Evolutionary conservation across 2,113 vertebrate genomes (phyloP), one percentile per base, ranked within the genome.

Genomic region (Ageneiosus marmoratus): DNA sequence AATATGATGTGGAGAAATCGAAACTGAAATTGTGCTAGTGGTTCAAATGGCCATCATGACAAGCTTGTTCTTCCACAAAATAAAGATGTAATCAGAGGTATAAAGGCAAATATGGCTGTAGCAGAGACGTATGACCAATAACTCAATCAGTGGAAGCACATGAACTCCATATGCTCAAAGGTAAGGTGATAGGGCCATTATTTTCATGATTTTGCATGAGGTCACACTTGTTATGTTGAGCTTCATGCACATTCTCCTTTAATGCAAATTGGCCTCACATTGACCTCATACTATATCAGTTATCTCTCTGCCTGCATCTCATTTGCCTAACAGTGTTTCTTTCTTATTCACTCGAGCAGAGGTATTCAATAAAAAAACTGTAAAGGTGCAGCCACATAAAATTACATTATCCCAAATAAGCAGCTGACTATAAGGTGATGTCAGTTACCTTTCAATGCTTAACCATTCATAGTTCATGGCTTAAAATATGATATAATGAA

Each of bases 191-290:
- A 27, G 27, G 20, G 24, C 12, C 29, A 56, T 79, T 16, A 88
- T 77, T 84, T 85, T 58, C 85, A 86, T 90, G 80, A 86, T 83
- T 86, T 89, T 79, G 81, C 87, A 86, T 87, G 79, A 75, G 83
- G 37, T 44, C 67, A 65, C 73, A 70, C 73, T 79, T 80, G 80
- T 75, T 44, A 69, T 79, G 85, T 73, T 72, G 34, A 84, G 80
- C 81, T 81, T 83, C 76, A 77, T 41, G 46, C 27, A 85, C 86
- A 84, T 85, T 48, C 48, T 75, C 32, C 37, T 62, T 77, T 27
- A 72, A 88, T 88, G 87, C 89, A 90, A 89, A 91, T 89, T 51
- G 74, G 20, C 72, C 29, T 76, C 69, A 76, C 15, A 72, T 29
- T 37, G 83, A 41, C 37, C 37, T 41, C 37, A 41, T 5, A 3